Conservation (phyloP, 2,888 invertebrate species). For the Lycia hirtaria region DNA sequence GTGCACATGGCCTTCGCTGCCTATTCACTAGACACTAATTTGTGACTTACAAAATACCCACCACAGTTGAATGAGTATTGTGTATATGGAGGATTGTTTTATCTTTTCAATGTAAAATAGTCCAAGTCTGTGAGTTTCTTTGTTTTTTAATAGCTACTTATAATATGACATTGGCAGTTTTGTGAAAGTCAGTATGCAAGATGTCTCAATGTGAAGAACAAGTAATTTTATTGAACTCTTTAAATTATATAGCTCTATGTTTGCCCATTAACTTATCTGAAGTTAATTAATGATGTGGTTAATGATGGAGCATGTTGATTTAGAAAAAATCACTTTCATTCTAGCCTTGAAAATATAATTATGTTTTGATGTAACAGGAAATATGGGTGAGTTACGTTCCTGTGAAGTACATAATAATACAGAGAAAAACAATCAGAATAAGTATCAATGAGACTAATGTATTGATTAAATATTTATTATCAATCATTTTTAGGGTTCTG, state of each 20-base stretch:
- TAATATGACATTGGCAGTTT: background rate
- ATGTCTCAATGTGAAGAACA: background rate
- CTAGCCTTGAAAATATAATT: no score
- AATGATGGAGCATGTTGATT: no score
- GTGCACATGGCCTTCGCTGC: constrained; percentile 48
- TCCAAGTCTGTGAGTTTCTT: background rate
- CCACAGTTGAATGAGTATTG: constrained; percentile 28
- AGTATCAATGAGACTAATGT: no score
- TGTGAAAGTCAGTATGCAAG: background rate
- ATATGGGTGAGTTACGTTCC: no score
- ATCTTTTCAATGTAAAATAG: background rate
- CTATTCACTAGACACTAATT: constrained; percentile 44
- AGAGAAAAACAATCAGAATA: no score
- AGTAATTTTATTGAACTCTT: background rate
- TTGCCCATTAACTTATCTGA: no score
- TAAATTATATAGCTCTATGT: background rate
- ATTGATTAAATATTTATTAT: no score
- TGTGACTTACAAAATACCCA: constrained; percentile 21
- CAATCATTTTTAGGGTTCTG: no score
- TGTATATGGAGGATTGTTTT: background rate
- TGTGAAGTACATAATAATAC: no score
- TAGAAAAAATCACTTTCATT: no score
- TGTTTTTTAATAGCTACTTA: background rate
- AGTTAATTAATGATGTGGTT: no score
- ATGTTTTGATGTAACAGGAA: no score